phyloP scores from a whole-genome alignment of 2,113 vertebrate species.

The Atlantisia rogersi region DNA sequence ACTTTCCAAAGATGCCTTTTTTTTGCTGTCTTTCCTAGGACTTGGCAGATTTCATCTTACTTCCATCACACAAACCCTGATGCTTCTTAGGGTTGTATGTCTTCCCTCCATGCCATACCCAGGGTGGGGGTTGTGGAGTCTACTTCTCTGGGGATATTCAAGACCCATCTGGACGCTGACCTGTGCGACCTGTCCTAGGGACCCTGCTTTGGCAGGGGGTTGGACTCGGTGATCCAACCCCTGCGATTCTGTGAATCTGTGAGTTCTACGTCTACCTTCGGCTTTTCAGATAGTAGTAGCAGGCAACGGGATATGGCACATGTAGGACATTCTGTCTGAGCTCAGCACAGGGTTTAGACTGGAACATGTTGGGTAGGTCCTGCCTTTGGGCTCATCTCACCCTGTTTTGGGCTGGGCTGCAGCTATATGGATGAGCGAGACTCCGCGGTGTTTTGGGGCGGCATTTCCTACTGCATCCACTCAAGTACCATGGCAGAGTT shows the following conservation, averaged over 20 bases:
- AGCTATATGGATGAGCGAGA: fast-evolving
- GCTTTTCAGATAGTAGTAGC: neutral
- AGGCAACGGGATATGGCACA: neutral
- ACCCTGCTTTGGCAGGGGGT: too few species aligned
- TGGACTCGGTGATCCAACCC: too few species aligned
- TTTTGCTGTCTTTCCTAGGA: neutral
- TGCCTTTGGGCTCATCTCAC: neutral
- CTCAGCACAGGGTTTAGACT: neutral
- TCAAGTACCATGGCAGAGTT: neutral
- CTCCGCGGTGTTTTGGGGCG: neutral
- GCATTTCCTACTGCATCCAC: neutral
- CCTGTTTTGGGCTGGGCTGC: neutral
- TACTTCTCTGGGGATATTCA: too few species aligned
- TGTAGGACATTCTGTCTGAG: fast-evolving
- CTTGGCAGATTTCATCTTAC: neutral
- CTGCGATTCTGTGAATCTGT: too few species aligned
- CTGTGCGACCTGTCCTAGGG: too few species aligned
- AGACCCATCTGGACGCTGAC: too few species aligned
- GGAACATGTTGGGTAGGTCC: fast-evolving
- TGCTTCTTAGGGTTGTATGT: neutral
- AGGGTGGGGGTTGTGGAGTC: too few species aligned
- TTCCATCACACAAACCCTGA: neutral
- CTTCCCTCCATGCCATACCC: neutral
- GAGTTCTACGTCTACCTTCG: neutral
- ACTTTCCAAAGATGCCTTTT: fast-evolving